Base-by-base conservation (phyloP, 2,113 vertebrate genomes). In the Vimba vimba region DNA sequence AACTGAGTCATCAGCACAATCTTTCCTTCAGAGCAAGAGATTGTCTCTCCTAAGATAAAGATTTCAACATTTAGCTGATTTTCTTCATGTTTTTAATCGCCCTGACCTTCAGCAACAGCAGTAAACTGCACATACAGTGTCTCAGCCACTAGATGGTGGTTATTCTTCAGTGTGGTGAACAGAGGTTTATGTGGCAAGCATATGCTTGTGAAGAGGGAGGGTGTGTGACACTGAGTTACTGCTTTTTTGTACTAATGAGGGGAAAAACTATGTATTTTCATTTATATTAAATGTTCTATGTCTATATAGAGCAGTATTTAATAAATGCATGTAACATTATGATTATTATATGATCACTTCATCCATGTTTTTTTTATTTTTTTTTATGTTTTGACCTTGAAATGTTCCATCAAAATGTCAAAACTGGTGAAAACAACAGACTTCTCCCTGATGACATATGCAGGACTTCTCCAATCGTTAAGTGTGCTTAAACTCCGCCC, bases 121-220 rank as follows among this genome's bases (percentile, higher is more conserved):
- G 23, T 27, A 43, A 27, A 27, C 33, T 39, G 45, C 11, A 52
- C 12, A 33, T 50, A 30, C 62, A 52, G 21, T 8, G 19, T 45
- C 30, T 60, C 50, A 69, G 27, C 84, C 77, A 80, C 52, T 86
- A 80, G 76, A 62, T 73, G 77, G 50, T 21, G 19, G 39, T 57
- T 62, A 73, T 73, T 71, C 66, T 30, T 57, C 33, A 73, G 64
- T n/a, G 60, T 6, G 19, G 30, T 50, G 5, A 47, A 10, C 50
- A 36, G 30, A 57, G 10, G 64, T 23, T 27, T 27, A n/a, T 75
- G 47, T 50, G 19, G 25, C 8, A 71, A 71, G 36, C 43, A 21
- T 39, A 6, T 55, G 52, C 52, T 23, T 23, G 60, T 64, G 11
- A 25, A 64, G 60, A 64, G 60, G n/a, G 23, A 64, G 19, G 19